Evolutionary conservation across 2,888 invertebrate species (phyloP).

Genomic region (Drosophila antonietae): DNA sequence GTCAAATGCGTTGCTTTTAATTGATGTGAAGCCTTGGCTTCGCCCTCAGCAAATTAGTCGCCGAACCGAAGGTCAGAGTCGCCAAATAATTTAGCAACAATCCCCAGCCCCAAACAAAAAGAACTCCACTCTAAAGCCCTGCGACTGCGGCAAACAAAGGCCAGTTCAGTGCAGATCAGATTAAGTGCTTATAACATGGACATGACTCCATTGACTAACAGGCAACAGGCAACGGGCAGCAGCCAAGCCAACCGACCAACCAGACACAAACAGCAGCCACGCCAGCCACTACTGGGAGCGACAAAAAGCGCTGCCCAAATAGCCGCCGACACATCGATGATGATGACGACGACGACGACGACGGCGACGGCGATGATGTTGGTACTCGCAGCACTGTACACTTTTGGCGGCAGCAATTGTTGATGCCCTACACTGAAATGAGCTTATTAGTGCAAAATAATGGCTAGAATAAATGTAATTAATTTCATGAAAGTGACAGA

Average conservation of each 20-base stretch:
- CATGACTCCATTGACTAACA: slow-evolving; percentile 78
- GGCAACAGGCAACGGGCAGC: slow-evolving; percentile 25
- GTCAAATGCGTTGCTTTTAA: slow-evolving; percentile 70
- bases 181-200: slow-evolving; percentile 80
- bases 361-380: slow-evolving; percentile 18
- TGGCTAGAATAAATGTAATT: background rate
- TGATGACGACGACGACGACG: slow-evolving; percentile 25
- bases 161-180: slow-evolving; percentile 60
- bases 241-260: slow-evolving; percentile 27
- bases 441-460: background rate
- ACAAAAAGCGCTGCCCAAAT: slow-evolving; percentile 55
- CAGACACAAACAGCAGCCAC: slow-evolving; percentile 33
- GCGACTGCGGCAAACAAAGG: slow-evolving; percentile 66
- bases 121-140: slow-evolving; percentile 8
- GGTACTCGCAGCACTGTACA: slow-evolving; percentile 29
- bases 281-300: slow-evolving; percentile 30
- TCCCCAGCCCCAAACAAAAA: slow-evolving; percentile 17
- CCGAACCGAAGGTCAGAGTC: slow-evolving; percentile 43
- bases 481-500: background rate
- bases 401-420: slow-evolving; percentile 59
- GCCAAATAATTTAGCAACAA: slow-evolving; percentile 68
- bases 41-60: slow-evolving; percentile 66
- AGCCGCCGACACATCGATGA: slow-evolving; percentile 59
- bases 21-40: slow-evolving; percentile 57
- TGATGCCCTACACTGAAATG: slow-evolving; percentile 20